Conservation (phyloP, 2,888 invertebrate genomes). For the Euplagia quadripunctaria region DNA sequence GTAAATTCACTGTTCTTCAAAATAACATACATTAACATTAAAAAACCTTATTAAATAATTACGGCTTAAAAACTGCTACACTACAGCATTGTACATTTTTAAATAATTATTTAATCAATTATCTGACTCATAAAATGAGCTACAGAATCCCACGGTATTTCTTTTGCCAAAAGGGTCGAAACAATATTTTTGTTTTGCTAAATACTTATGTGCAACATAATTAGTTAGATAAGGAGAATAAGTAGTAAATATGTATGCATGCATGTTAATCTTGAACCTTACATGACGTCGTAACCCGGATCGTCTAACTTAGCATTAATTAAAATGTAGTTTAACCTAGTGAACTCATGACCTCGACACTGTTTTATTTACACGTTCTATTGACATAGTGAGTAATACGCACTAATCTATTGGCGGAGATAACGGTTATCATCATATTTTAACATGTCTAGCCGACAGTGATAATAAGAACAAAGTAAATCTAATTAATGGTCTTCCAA, state of each 20-base stretch:
- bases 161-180: background rate
- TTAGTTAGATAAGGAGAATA: background rate
- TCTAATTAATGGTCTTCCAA: background rate
- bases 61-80: background rate
- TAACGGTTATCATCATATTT: conserved; percentile 16
- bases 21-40: too few relatives aligned
- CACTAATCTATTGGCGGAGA: conserved; percentile 25
- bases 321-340: conserved; percentile 31
- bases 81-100: background rate
- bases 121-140: background rate
- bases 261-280: conserved; percentile 13
- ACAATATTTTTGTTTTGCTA: background rate
- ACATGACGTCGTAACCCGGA: conserved; percentile 16
- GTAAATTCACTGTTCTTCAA: too few relatives aligned
- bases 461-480: background rate
- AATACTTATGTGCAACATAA: background rate
- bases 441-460: too few relatives aligned
- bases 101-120: background rate
- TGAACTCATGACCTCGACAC: conserved; percentile 41
- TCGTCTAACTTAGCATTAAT: conserved; percentile 27
- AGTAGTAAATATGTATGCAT: background rate
- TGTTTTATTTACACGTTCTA: conserved; percentile 34
- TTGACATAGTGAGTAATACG: conserved; percentile 20
- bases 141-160: background rate
- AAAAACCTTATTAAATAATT: background rate